Evolutionary conservation across 2,797 vertebrate genomes (phyloP), one percentile per base, ranked within the genome.

Genomic region (Decapterus maruadsi): DNA sequence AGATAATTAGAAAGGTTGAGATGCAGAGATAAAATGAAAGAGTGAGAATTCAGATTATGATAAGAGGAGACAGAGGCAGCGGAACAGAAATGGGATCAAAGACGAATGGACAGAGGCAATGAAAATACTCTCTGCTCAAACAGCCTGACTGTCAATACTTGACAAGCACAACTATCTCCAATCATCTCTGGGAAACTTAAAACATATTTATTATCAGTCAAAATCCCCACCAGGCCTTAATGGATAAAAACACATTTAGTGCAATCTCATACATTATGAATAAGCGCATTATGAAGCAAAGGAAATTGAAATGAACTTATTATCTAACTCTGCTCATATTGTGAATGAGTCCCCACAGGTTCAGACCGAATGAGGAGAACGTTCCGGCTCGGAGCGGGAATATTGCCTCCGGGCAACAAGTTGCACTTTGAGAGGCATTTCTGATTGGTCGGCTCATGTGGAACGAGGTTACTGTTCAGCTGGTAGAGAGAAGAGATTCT

Each of bases 161-260:
- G 86, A 90, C 81, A 78, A 69, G 81, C 74, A 50, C 72, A 60
- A 60, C 84, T 81, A 82, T 89, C 85, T 87, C 72, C 56, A 83
- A 72, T 85, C 80, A 84, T 69, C 64, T 68, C 68, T 2, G 36
- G 63, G 74, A 88, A 89, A 82, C 72, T 76, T 86, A 76, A 71
- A 85, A 86, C 54, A 79, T 69, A 82, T 84, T 87, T 54, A 77
- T 80, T 75, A 83, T 81, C 84, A 78, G 73, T 60, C 63, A 67
- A 62, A 83, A 81, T 59, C 74, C 70, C 78, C 82, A 50, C 65
- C 19, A 48, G 77, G 71, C 26, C 78, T 76, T 87, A 90, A 90
- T 81, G 87, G 85, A 88, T 82, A 83, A 87, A 92, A 90, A 87
- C 78, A 90, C 79, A 86, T 85, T 87, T 72, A 70, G 77, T 20